A percentile compares a stretch with the other conserved stretches of the same genome.
These are phyloP conservation scores for Hydrocynus forskahlii DNA, from an alignment of 2,797 vertebrate genomes.

Conservation along the genomic window DNA sequence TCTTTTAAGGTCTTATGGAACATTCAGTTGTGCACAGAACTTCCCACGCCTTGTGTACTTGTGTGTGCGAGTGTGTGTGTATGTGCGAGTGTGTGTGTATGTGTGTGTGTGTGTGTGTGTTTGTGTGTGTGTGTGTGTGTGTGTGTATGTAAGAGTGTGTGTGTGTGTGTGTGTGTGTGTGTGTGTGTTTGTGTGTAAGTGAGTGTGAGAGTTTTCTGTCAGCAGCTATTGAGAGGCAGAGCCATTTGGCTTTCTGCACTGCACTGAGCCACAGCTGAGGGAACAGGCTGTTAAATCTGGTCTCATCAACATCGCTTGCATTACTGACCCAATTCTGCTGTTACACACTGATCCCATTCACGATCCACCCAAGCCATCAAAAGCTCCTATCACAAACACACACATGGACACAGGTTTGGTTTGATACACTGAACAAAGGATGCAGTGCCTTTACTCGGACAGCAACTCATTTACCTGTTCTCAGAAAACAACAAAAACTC, in stretches of 20 bases:
- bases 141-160: slow-evolving; percentile 26
- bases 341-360: slow-evolving; percentile 66
- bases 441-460: background rate
- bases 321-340: slow-evolving; percentile 72
- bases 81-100: slow-evolving; percentile 34
- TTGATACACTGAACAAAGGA: background rate
- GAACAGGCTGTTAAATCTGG: slow-evolving; percentile 62
- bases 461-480: no score
- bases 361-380: slow-evolving; percentile 57
- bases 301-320: slow-evolving; percentile 69
- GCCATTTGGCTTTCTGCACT: slow-evolving; percentile 65
- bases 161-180: slow-evolving; percentile 22
- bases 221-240: slow-evolving; percentile 52
- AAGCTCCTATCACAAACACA: slow-evolving; percentile 27
- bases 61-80: slow-evolving; percentile 22
- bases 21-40: slow-evolving; percentile 30
- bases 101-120: slow-evolving; percentile 22
- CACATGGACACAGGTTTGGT: background rate
- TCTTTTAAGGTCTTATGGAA: slow-evolving; percentile 40
- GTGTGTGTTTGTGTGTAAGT: no score
- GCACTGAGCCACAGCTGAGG: slow-evolving; percentile 66
- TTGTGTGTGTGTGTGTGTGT: slow-evolving; percentile 1
- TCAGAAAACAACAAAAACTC: no score
- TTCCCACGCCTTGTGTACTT: slow-evolving; percentile 39
- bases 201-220: slow-evolving; percentile 36